phyloP scores from a whole-genome alignment of 2,113 vertebrate genomes.

The Marcusenius ussheri region DNA sequence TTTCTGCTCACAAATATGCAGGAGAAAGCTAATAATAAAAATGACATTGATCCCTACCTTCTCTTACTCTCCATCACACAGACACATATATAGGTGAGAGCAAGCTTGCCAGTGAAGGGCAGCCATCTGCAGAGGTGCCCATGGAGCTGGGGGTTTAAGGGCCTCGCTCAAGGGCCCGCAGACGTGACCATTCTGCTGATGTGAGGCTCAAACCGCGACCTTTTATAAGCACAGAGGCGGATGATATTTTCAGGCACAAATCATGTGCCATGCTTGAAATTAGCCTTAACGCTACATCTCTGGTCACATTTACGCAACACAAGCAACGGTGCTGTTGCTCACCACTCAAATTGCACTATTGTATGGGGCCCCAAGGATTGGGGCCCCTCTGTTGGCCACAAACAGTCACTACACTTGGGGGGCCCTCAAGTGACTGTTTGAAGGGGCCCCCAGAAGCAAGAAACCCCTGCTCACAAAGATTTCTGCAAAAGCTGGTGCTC shows the following conservation, averaged over 20 bases:
- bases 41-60: not conserved
- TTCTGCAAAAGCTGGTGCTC: not conserved
- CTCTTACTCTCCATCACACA: not conserved
- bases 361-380: not conserved
- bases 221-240: not conserved
- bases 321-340: not conserved
- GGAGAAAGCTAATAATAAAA: not conserved
- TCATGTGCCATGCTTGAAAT: not conserved
- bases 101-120: not conserved
- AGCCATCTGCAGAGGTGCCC: not conserved
- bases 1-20: not conserved
- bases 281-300: not conserved
- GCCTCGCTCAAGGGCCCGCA: not conserved
- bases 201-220: not conserved
- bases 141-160: not conserved
- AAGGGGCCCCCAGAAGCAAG: not conserved
- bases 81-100: not conserved
- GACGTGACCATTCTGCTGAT: not conserved
- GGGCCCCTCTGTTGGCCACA: not conserved
- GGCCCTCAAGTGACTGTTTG: not conserved
- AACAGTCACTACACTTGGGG: not conserved
- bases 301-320: not conserved
- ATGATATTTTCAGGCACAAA: not conserved
- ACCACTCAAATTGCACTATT: not conserved
- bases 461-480: not conserved